These are phyloP conservation scores for Aspidiotus destructor DNA, from an alignment of 2,888 invertebrate species.

Conservation along the genomic window DNA sequence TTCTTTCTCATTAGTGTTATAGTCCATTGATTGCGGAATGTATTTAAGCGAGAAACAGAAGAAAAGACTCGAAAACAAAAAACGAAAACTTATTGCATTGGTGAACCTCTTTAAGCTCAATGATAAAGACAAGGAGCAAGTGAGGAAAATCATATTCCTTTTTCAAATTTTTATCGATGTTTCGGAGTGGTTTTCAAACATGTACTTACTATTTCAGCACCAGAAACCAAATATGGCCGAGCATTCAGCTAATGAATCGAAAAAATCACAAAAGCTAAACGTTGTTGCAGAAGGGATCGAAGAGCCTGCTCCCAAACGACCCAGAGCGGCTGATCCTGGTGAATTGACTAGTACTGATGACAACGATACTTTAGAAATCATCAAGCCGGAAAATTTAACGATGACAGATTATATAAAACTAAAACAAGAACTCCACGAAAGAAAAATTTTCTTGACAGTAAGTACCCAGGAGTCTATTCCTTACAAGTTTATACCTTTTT, in stretches of 20 bases:
- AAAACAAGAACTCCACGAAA: slow-evolving; percentile 14
- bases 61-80: slow-evolving; percentile 23
- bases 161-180: too few species aligned
- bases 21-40: neutral
- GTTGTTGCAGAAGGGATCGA: neutral
- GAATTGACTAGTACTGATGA: neutral
- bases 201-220: neutral
- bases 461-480: neutral
- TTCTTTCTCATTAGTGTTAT: too few species aligned
- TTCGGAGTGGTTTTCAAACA: neutral
- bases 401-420: slow-evolving; percentile 16
- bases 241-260: slow-evolving; percentile 14
- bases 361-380: neutral
- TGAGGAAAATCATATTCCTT: too few species aligned
- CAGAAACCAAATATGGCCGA: slow-evolving; percentile 8
- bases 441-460: slow-evolving; percentile 22
- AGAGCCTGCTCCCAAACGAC: slow-evolving; percentile 23
- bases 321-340: slow-evolving; percentile 2
- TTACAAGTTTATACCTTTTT: neutral
- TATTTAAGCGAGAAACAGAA: slow-evolving; percentile 19
- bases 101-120: slow-evolving; percentile 20
- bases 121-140: slow-evolving; percentile 17
- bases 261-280: neutral
- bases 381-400: neutral
- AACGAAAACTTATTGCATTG: slow-evolving; percentile 25